These are phyloP conservation scores for Drosophila lini DNA, from an alignment of 1,140 invertebrate species.

Conservation along the genomic window DNA sequence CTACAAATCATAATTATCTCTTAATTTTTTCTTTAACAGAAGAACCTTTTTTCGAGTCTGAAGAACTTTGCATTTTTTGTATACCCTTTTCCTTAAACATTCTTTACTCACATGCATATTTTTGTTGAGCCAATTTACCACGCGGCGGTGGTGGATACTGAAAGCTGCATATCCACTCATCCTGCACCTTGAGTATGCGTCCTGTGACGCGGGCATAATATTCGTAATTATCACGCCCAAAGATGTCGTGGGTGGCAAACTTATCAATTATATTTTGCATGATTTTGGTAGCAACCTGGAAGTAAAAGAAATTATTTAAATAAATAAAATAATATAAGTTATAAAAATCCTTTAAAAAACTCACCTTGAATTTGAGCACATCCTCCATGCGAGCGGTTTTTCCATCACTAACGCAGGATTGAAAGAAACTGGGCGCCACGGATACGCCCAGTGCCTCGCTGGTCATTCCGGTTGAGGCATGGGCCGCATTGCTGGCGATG, in stretches of 20 bases:
- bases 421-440: conserved; percentile 99
- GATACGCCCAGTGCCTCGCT: conserved; percentile 97
- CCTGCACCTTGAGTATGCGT: conserved; percentile 94
- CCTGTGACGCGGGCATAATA: conserved; percentile 98
- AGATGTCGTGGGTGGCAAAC: conserved; percentile 97
- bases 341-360: neutral
- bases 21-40: too few relatives aligned
- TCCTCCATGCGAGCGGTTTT: conserved; percentile 98
- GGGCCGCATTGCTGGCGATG: conserved; percentile 96
- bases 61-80: too few relatives aligned
- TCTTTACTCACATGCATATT: conserved; percentile 88
- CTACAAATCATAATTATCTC: neutral
- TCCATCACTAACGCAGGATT: conserved; percentile 96
- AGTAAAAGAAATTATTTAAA: conserved; percentile 1
- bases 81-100: too few relatives aligned
- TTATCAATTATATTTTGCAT: conserved; percentile 98
- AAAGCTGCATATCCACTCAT: conserved; percentile 97
- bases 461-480: conserved; percentile 96
- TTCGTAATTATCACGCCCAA: conserved; percentile 98
- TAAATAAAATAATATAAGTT: neutral
- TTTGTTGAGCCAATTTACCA: conserved; percentile 84
- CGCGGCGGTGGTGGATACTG: conserved; percentile 93
- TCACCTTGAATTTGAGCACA: conserved; percentile 96
- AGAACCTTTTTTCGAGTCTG: too few relatives aligned
- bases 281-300: conserved; percentile 94